phyloP scores from a whole-genome alignment of 2,888 invertebrate species.

The Drosophila meridionalis region DNA sequence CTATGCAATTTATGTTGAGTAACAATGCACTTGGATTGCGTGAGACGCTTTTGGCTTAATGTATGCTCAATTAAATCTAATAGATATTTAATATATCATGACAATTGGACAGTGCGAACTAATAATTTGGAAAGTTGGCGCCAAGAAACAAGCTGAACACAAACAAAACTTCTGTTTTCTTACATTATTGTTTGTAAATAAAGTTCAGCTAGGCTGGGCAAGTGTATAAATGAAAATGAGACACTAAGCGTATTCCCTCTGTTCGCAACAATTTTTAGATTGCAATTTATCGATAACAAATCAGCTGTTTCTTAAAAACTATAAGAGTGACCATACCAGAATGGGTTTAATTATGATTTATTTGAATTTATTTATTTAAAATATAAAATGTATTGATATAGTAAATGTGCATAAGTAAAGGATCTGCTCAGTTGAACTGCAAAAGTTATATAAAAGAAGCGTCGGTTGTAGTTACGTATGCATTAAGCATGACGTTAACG shows the following conservation, averaged over 20 bases:
- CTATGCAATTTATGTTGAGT: slow-evolving; percentile 36
- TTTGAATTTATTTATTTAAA: no score
- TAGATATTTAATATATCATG: not conserved
- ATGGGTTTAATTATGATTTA: not conserved
- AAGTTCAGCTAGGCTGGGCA: slow-evolving; percentile 13
- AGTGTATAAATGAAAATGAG: slow-evolving; percentile 9
- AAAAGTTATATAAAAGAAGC: not conserved
- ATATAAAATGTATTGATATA: not conserved
- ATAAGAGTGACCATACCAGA: not conserved
- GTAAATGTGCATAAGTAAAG: not conserved
- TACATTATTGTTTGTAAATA: slow-evolving; percentile 44
- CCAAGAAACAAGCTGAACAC: slow-evolving; percentile 20
- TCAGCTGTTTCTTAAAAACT: slow-evolving; percentile 9
- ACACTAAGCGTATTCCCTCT: slow-evolving; percentile 14
- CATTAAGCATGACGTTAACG: not conserved
- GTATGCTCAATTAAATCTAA: not conserved
- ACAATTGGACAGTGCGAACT: slow-evolving; percentile 19
- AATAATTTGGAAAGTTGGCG: slow-evolving; percentile 36
- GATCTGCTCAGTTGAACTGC: no score
- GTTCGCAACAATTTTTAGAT: not conserved
- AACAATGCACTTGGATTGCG: slow-evolving; percentile 41
- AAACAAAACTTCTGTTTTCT: slow-evolving; percentile 8
- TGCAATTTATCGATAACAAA: slow-evolving; percentile 21
- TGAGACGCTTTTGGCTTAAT: slow-evolving; percentile 30
- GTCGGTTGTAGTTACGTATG: not conserved